Evolutionary conservation across 2,113 vertebrate genomes (phyloP).

Genomic region (Chaetops frenatus): DNA sequence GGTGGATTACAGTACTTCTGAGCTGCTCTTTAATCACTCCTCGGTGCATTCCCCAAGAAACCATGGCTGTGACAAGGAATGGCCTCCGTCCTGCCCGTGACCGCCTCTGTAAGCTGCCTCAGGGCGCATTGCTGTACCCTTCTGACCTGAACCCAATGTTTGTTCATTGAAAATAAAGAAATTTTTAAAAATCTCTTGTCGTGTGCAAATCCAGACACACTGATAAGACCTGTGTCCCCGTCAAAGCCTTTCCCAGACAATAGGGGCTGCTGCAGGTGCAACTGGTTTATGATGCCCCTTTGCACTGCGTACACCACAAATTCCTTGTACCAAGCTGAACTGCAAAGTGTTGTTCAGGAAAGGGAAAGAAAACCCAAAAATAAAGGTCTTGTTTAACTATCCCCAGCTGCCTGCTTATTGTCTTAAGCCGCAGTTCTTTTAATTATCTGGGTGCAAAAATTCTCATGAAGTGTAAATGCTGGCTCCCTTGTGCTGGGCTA

Average conservation of each 20-base stretch:
- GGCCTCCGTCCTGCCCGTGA: not conserved
- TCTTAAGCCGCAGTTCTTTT: not conserved
- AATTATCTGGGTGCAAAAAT: not conserved
- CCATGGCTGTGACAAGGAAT: not conserved
- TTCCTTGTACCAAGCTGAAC: not conserved
- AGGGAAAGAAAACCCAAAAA: not conserved
- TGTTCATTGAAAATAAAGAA: not conserved
- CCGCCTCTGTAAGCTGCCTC: not conserved
- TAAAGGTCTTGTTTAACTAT: slow-evolving; percentile 3
- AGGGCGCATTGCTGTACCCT: not conserved
- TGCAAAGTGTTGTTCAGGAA: not conserved
- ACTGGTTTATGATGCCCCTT: slow-evolving; percentile 59
- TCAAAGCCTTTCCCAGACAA: slow-evolving; percentile 20
- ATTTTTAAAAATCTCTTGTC: not conserved
- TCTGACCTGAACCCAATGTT: not conserved
- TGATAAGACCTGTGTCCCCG: not conserved
- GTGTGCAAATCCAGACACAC: not conserved
- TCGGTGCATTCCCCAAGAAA: not conserved
- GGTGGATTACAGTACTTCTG: not conserved
- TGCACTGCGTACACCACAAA: slow-evolving; percentile 33
- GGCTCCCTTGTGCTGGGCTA: not conserved
- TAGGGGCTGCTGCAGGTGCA: slow-evolving; percentile 47
- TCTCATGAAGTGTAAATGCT: not conserved
- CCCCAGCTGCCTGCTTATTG: not conserved
- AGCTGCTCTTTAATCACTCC: not conserved